Evolutionary conservation across 2,797 vertebrate species (phyloP).

Genomic region (Lophotriccus pileatus): DNA sequence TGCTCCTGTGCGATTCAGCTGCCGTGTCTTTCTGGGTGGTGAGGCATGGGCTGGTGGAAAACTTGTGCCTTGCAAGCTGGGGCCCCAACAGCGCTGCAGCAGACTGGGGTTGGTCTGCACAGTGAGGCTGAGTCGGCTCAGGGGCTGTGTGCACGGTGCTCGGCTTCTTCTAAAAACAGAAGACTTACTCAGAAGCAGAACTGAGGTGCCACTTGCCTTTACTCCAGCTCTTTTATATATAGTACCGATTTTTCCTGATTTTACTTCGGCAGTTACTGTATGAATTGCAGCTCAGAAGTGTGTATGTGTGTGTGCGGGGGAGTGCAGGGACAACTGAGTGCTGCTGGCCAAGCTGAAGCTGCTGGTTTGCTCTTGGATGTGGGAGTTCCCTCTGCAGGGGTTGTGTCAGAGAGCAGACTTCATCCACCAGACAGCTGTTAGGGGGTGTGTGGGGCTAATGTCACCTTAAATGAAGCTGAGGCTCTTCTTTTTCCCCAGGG

Average conservation of each 20-base stretch:
- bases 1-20: not conserved
- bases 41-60: not conserved
- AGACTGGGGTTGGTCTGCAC: not conserved
- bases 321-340: not conserved
- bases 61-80: not conserved
- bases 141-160: not conserved
- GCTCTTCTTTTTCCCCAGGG: not conserved
- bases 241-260: constrained; percentile 1
- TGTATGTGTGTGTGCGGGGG: not conserved
- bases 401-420: not conserved
- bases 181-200: constrained; percentile 51
- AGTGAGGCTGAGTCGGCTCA: fast-evolving
- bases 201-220: not conserved
- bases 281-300: not conserved
- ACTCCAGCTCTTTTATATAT: not conserved
- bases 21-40: not conserved
- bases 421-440: not conserved
- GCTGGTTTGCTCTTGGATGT: not conserved
- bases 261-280: constrained; percentile 23
- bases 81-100: not conserved
- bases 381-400: not conserved
- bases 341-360: not conserved
- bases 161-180: not conserved
- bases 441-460: not conserved
- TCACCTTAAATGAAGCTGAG: not conserved